phyloP scores from a whole-genome alignment of 2,797 vertebrate species.

The Bryconaethiops microstoma region DNA sequence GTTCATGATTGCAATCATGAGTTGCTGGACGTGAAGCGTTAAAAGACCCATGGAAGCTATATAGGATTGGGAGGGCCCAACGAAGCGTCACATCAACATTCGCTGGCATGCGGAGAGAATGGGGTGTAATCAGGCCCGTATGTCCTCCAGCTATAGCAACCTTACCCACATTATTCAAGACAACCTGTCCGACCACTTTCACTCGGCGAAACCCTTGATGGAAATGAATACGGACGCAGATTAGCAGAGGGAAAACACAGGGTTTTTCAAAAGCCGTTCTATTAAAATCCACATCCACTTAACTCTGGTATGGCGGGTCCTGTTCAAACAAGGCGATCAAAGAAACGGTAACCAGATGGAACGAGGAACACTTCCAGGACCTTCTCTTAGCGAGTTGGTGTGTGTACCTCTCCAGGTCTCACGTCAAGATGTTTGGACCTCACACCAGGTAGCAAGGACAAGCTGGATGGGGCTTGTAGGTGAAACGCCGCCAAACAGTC shows the following conservation, averaged over 20 bases:
- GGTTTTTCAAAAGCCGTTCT: slow-evolving; percentile 1
- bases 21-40: slow-evolving; percentile 17
- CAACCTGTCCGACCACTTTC: slow-evolving; percentile 52
- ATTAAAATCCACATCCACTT: slow-evolving; percentile 34
- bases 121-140: slow-evolving; percentile 45
- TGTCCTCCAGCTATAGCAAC: slow-evolving; percentile 35
- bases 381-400: not conserved
- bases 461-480: not conserved
- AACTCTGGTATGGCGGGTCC: not conserved
- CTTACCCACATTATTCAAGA: slow-evolving; percentile 43
- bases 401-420: not conserved
- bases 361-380: not conserved
- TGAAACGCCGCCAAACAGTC: not conserved
- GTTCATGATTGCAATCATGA: slow-evolving; percentile 30
- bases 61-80: slow-evolving; percentile 11
- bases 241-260: slow-evolving; percentile 15
- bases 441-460: not conserved
- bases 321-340: slow-evolving; percentile 21
- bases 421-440: not conserved
- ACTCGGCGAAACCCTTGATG: slow-evolving; percentile 5
- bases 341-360: slow-evolving; percentile 5
- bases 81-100: slow-evolving; percentile 28
- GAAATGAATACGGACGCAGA: slow-evolving; percentile 27
- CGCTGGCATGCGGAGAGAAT: slow-evolving; percentile 16
- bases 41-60: slow-evolving; percentile 19